Conservation (phyloP, 2,888 invertebrate species). For the Drosophila vallismaia region DNA sequence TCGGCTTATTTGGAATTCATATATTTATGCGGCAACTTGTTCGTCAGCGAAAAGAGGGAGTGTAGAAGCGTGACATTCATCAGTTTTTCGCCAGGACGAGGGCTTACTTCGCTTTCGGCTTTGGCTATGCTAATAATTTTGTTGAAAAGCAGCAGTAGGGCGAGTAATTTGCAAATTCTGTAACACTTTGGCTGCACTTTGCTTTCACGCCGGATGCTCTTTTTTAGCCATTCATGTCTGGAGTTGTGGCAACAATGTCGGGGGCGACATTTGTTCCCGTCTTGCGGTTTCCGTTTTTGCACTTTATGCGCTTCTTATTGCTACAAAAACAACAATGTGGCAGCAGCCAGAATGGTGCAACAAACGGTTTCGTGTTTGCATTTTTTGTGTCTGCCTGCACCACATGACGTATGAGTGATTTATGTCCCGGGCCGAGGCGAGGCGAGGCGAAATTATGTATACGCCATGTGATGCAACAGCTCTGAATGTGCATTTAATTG, state of each 20-base stretch:
- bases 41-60: slow-evolving; percentile 41
- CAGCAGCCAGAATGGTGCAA: slow-evolving; percentile 29
- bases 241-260: slow-evolving; percentile 54
- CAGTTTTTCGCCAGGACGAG: slow-evolving; percentile 44
- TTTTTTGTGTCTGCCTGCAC: slow-evolving; percentile 39
- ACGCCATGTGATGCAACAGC: slow-evolving; percentile 48
- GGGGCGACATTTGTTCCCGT: slow-evolving; percentile 34
- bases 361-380: slow-evolving; percentile 40
- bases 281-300: slow-evolving; percentile 52
- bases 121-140: slow-evolving; percentile 49
- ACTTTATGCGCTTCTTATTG: slow-evolving; percentile 67
- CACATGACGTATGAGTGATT: slow-evolving; percentile 76
- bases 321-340: slow-evolving; percentile 35
- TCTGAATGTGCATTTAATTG: slow-evolving; percentile 64
- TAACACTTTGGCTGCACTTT: slow-evolving; percentile 43
- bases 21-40: slow-evolving; percentile 67
- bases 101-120: slow-evolving; percentile 29
- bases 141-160: slow-evolving; percentile 29
- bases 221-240: neutral
- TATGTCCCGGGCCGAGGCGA: slow-evolving; percentile 49
- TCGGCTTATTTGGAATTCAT: slow-evolving; percentile 65
- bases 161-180: slow-evolving; percentile 56
- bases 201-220: slow-evolving; percentile 18
- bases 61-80: slow-evolving; percentile 58
- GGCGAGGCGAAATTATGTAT: slow-evolving; percentile 54